Base-by-base conservation (phyloP, 2,888 invertebrate species). In the Melieria picta region DNA sequence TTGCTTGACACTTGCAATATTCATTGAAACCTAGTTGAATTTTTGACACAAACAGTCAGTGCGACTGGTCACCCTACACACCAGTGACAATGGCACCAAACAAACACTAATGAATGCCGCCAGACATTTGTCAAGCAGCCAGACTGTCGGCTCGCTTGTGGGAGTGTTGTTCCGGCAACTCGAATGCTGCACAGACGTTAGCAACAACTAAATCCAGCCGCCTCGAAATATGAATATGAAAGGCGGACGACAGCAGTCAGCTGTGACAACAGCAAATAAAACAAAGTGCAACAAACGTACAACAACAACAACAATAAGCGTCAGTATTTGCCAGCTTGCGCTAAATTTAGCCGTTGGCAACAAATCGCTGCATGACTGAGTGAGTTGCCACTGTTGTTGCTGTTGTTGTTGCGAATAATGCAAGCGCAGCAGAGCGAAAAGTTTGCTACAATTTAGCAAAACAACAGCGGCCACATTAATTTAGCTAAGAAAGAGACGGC, bases 91-190 rank as follows among this genome's bases (percentile, higher is more conserved):
- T 46, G 7, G 46, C 63, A 30, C 7, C 16, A 4, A 13, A 10
- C 16, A 10, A 9, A 58, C 10, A 58, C 63, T 63, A 63, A 63
- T 63, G 48, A 63, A 63, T 50, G 13, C 48, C 16, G 42, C n/a
- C 16, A 47, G 63, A 48, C 47, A 61, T 61, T 61, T 61, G 63
- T 46, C 48, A 63, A 48, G 16, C 9, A 13, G 11, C 11, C n/a
- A 5, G 30, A n/a, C 11, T n/a, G 52, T 3, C 52, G 11, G 52
- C 52, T 4, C 9, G 52, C 52, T n/a, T 5, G 13, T 5, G 11
- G 52, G 52, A 5, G 3, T 50, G 11, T 48, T 9, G 11, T 48
- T 9, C 5, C 16, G 47, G 13, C 63, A 30, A 52, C 52, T 11
- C 11, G 10, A 52, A 52, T n/a, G 52, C 52, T n/a, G 48, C 13